phyloP scores from a whole-genome alignment of 2,888 invertebrate species.

The Seira ritae region DNA sequence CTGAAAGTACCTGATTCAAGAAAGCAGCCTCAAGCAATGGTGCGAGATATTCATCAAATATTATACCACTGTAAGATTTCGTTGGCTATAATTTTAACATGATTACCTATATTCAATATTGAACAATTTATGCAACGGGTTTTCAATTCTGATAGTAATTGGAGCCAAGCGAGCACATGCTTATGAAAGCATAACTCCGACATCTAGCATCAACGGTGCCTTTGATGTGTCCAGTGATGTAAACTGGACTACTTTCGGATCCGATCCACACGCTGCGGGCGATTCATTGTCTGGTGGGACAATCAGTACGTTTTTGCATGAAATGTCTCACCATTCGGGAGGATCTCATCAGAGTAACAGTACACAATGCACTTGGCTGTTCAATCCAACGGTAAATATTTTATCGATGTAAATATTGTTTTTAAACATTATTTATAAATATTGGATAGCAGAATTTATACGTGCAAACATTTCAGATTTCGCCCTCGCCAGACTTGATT shows the following conservation, averaged over 20 bases:
- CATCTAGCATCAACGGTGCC: conserved; percentile 68
- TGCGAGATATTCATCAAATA: conserved; percentile 89
- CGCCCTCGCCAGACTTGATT: conserved; percentile 72
- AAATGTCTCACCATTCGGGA: conserved; percentile 69
- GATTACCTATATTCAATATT: too few species aligned
- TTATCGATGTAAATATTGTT: too few species aligned
- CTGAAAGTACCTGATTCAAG: conserved; percentile 82
- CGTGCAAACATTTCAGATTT: conserved; percentile 31
- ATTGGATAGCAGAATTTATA: too few species aligned
- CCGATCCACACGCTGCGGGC: conserved; percentile 50
- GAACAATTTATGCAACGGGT: too few species aligned
- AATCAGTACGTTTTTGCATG: conserved; percentile 72
- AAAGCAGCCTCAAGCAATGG: conserved; percentile 89
- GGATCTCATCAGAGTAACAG: conserved; percentile 70
- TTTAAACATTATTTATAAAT: conserved; percentile 23
- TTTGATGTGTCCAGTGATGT: conserved; percentile 70
- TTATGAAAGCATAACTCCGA: conserved; percentile 79
- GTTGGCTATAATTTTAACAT: too few species aligned
- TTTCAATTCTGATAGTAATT: conserved; percentile 77
- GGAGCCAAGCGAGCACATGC: conserved; percentile 81
- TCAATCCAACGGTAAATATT: conserved; percentile 66
- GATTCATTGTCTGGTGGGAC: conserved; percentile 70
- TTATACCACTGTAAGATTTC: conserved; percentile 81
- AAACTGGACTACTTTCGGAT: conserved; percentile 72
- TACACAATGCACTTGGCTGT: conserved; percentile 72